Evolutionary conservation across 2,113 vertebrate species (phyloP), one percentile per base, ranked within the genome.

Genomic region (Lophura nycthemera): DNA sequence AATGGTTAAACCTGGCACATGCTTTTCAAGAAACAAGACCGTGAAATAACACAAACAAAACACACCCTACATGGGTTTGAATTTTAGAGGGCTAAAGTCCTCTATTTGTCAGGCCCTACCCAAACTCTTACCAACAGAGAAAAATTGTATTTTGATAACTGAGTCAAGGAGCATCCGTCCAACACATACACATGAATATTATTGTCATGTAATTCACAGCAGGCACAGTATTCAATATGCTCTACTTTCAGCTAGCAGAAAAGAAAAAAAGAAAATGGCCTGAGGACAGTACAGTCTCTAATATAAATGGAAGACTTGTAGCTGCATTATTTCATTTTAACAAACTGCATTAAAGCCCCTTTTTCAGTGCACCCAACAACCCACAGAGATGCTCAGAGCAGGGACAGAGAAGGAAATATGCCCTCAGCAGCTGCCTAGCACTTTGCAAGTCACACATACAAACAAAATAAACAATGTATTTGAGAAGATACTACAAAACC

Each of bases 141-240:
- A 95, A 85, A 79, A 67, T 2, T 69, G 24, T 86, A 74, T 91
- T 93, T 83, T 93, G 76, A 86, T 63, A 88, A 96, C 76, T 71
- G 77, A 89, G 66, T 77, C 81, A 94, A 83, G 48, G 29, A 95
- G 43, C 16, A 64, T 13, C 85, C 70, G 89, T 95, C 94, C 93
- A 94, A 89, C 30, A 93, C 38, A 95, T 8, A 83, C 83, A 89
- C 5, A 50, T 42, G 84, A 93, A 57, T 83, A 89, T 32, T 61
- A 60, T 22, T 36, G 72, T 71, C 52, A 80, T 19, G 64, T 64
- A 89, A 56, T 83, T 86, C 79, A 77, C 72, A 88, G 75, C 80
- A 87, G 56, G 82, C 43, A 80, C 84, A 21, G 13, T 34, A 52
- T 13, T 77, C 84, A 79, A 11, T 34, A 59, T 7, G 32, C 10